Evolutionary conservation across 2,797 vertebrate species (phyloP), one percentile per base, ranked within the genome.

Genomic region (Meriones psammophilus): DNA sequence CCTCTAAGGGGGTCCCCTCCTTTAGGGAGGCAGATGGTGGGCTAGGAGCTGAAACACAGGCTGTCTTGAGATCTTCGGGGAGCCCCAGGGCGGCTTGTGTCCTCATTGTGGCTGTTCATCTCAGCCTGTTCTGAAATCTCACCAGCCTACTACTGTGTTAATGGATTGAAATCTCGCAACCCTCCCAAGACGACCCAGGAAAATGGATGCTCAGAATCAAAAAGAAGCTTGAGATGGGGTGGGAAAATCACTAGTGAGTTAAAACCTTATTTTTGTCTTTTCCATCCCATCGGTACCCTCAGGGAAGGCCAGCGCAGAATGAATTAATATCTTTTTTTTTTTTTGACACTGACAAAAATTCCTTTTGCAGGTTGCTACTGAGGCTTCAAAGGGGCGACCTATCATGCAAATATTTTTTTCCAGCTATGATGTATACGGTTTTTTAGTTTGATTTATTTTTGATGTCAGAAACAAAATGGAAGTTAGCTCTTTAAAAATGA

Each of bases 401-500:
- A 97, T 97, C 98, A 95, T 89, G 95, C 97, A 97, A 69, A 85
- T 96, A 88, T 96, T 96, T 97, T 97, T 96, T 88, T 95, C 62
- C 93, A 36, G 93, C 91, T 83, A 77, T 83, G 54, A 96, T 64
- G 92, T 97, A 73, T 97, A 96, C 94, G 95, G 96, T 95, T 96
- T 84, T 84, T 68, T 96, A 88, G 94, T 97, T 97, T 97, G 97
- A 97, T 97, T 97, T 97, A 97, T 97, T 98, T 97, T 97, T 97
- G 97, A 97, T 98, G 68, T 96, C 95, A 64, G 89, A 33, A 94
- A 96, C 96, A 95, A 97, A 98, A 98, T 97, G 93, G 97, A 97
- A 98, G 96, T 91, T 88, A 96, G 95, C 89, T 46, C 94, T 97
- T 98, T 98, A 97, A 97, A 98, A 98, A 97, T 97, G 97, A 97